Conservation (phyloP, 2,113 vertebrate species). For the Corythoichthys haematopterus region DNA sequence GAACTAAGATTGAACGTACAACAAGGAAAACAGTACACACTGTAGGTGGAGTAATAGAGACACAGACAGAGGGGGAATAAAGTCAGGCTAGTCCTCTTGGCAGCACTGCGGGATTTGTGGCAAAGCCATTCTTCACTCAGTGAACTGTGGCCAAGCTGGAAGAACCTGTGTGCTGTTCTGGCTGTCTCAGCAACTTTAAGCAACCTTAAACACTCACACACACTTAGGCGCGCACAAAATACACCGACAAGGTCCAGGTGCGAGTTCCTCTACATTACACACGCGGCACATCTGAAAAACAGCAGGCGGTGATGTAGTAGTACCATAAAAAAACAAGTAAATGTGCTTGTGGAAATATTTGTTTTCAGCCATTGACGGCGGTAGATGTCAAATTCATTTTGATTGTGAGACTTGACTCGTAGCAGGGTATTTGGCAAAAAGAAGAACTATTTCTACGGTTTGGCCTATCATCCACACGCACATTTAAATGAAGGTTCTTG, state of each 20-base stretch:
- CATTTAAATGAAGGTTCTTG: no score
- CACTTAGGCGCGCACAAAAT: background rate
- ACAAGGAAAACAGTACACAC: background rate
- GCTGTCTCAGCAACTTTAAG: slow-evolving; percentile 60
- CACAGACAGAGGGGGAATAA: slow-evolving; percentile 5
- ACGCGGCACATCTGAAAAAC: background rate
- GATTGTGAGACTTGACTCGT: no score
- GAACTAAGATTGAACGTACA: slow-evolving; percentile 6
- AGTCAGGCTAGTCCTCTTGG: slow-evolving; percentile 43
- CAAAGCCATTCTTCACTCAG: slow-evolving; percentile 55
- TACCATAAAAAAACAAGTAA: slow-evolving; percentile 28
- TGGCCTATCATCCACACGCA: no score
- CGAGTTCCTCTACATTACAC: slow-evolving; percentile 4
- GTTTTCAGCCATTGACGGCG: no score
- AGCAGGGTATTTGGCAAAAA: no score
- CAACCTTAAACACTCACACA: slow-evolving; percentile 32
- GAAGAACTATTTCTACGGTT: no score
- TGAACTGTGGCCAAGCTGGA: slow-evolving; percentile 52
- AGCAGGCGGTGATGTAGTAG: slow-evolving; percentile 48
- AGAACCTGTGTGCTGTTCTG: slow-evolving; percentile 42
- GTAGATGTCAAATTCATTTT: no score
- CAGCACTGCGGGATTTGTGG: slow-evolving; percentile 43
- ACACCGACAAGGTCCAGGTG: background rate
- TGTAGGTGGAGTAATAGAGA: slow-evolving; percentile 38
- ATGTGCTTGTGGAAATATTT: slow-evolving; percentile 15